A percentile compares a stretch with the other conserved stretches of the same genome.
These are phyloP conservation scores for Phengaris arion DNA, from an alignment of 2,888 invertebrate genomes.

Conservation along the genomic window DNA sequence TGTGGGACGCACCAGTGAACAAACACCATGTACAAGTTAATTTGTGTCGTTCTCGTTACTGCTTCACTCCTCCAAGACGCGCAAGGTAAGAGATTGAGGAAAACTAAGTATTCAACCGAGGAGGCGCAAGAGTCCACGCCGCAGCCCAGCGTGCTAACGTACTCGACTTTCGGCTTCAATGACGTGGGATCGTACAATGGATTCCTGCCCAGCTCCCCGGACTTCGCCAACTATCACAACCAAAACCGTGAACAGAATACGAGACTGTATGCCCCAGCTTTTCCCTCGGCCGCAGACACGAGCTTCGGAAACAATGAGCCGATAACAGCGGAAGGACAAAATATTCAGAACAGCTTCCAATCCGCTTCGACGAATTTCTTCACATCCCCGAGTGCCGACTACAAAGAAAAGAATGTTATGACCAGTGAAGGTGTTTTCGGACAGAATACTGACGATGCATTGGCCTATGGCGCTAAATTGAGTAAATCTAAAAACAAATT, in stretches of 20 bases:
- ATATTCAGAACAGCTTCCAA: constrained; percentile 56
- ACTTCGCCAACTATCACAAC: constrained; percentile 58
- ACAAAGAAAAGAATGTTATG: constrained; percentile 47
- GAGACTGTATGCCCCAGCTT: constrained; percentile 65
- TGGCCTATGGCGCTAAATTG: constrained; percentile 67
- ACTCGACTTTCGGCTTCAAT: constrained; percentile 71
- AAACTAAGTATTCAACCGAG: constrained; percentile 53
- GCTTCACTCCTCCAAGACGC: constrained; percentile 48
- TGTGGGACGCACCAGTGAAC: constrained; percentile 48
- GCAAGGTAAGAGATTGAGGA: constrained; percentile 58
- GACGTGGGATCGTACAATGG: constrained; percentile 68
- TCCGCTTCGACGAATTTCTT: constrained; percentile 53
- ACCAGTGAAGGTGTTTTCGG: constrained; percentile 42
- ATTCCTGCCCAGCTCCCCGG: constrained; percentile 68
- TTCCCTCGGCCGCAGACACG: constrained; percentile 61
- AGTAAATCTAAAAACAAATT: constrained; percentile 52
- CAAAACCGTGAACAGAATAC: constrained; percentile 58
- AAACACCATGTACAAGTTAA: constrained; percentile 62
- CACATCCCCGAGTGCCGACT: constrained; percentile 51
- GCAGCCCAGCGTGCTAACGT: constrained; percentile 68
- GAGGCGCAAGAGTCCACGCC: constrained; percentile 57
- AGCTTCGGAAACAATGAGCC: constrained; percentile 51
- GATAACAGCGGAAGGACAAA: constrained; percentile 51
- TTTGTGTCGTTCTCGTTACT: constrained; percentile 53
- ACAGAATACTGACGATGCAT: constrained; percentile 49